Conservation (phyloP, 2,113 vertebrate species). For the Asarcornis scutulata region DNA sequence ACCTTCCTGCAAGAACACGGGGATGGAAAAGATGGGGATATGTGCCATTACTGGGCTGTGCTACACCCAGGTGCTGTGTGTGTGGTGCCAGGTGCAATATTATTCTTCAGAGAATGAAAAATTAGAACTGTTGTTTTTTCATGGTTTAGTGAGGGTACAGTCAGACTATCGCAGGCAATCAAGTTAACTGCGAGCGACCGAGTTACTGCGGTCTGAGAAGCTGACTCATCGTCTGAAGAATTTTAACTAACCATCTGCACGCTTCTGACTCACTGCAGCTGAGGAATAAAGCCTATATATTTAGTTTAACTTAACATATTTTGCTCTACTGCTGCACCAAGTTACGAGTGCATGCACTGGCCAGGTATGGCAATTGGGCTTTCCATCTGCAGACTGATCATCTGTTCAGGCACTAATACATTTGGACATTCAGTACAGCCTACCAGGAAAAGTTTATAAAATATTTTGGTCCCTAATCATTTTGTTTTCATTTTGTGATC, state of each 20-base stretch:
- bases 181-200: background rate
- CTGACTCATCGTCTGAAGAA: background rate
- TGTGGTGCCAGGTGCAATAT: background rate
- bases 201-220: background rate
- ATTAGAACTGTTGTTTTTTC: background rate
- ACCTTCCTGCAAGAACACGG: background rate
- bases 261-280: background rate
- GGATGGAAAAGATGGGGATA: background rate
- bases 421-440: background rate
- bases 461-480: conserved; percentile 12
- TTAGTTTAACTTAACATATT: background rate
- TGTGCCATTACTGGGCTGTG: background rate
- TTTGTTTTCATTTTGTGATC: conserved; percentile 57
- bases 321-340: background rate
- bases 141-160: background rate
- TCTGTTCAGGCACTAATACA: background rate
- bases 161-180: background rate
- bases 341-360: background rate
- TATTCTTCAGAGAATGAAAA: background rate
- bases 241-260: conserved; percentile 14
- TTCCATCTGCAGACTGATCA: background rate
- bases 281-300: background rate
- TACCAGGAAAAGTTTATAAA: background rate
- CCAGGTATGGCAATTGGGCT: background rate
- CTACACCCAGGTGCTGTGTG: background rate